phyloP scores from a whole-genome alignment of 2,113 vertebrate genomes.

The Alethe diademata region DNA sequence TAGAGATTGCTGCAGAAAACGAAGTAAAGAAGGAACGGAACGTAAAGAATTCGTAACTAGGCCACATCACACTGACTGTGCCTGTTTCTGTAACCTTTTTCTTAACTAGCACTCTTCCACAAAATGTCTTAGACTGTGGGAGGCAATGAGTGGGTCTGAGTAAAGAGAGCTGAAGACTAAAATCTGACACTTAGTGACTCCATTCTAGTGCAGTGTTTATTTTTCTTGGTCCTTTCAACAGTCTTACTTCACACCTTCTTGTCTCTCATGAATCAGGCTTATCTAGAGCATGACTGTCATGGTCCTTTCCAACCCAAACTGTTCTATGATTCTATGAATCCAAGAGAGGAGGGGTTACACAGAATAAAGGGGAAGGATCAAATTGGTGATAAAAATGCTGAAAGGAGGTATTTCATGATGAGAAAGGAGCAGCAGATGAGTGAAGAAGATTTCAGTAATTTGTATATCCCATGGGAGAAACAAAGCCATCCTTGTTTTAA shows the following conservation, averaged over 20 bases:
- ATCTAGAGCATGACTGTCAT: not conserved
- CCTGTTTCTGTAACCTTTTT: not conserved
- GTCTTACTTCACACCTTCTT: not conserved
- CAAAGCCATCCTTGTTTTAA: not conserved
- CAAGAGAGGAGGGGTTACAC: not conserved
- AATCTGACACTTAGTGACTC: not conserved
- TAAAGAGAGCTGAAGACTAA: not conserved
- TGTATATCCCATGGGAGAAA: not conserved
- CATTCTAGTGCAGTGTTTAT: not conserved
- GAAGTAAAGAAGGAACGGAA: not conserved
- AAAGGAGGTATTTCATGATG: not conserved
- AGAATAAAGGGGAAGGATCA: not conserved
- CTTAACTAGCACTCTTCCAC: not conserved
- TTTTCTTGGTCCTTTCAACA: not conserved
- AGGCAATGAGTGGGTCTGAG: not conserved
- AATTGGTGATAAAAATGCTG: not conserved
- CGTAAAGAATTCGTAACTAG: not conserved
- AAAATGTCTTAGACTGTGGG: not conserved
- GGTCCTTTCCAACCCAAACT: not conserved
- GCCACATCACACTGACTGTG: not conserved
- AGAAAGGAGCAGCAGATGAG: not conserved
- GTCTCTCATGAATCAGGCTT: not conserved
- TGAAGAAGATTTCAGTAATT: not conserved
- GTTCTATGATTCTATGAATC: not conserved
- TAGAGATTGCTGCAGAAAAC: not conserved